Conservation (phyloP, 1,140 invertebrate species). For the Meloidogyne hapla region DNA sequence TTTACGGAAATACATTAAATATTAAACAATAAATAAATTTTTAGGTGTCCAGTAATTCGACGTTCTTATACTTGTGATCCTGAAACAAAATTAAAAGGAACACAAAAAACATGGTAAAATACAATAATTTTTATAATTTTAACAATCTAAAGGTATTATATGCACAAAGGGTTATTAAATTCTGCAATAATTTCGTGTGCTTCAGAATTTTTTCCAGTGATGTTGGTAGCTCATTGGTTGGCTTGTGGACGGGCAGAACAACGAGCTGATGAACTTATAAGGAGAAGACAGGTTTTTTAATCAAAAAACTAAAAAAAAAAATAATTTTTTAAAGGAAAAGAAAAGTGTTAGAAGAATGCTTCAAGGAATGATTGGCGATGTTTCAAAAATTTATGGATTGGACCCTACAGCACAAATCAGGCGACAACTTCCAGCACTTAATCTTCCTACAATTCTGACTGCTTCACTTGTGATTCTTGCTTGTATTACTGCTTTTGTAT, state of each 20-base stretch:
- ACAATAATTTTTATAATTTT: constrained; percentile 16
- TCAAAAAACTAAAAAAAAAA: neutral
- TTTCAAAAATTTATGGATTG: constrained; percentile 56
- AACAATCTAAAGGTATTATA: constrained; percentile 51
- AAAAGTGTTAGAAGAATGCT: constrained; percentile 59
- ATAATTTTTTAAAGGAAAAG: constrained; percentile 39
- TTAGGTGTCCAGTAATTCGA: constrained; percentile 54
- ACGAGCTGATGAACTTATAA: constrained; percentile 57
- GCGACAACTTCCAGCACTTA: constrained; percentile 30
- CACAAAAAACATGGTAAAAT: constrained; percentile 58
- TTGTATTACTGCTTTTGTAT: constrained; percentile 19
- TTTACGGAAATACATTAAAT: no score
- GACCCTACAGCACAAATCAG: constrained; percentile 20
- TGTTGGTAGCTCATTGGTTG: constrained; percentile 62
- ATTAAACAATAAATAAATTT: neutral
- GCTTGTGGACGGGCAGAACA: constrained; percentile 63
- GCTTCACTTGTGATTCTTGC: constrained; percentile 25
- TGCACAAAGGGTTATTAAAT: constrained; percentile 61
- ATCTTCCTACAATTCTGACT: constrained; percentile 18
- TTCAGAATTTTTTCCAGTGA: constrained; percentile 63
- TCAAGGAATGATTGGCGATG: constrained; percentile 57
- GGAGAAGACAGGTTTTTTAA: constrained; percentile 44
- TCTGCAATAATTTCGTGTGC: constrained; percentile 62
- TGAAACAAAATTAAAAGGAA: constrained; percentile 54
- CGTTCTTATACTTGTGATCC: constrained; percentile 56